phyloP scores from a whole-genome alignment of 1,140 invertebrate species.

The Varroa destructor region DNA sequence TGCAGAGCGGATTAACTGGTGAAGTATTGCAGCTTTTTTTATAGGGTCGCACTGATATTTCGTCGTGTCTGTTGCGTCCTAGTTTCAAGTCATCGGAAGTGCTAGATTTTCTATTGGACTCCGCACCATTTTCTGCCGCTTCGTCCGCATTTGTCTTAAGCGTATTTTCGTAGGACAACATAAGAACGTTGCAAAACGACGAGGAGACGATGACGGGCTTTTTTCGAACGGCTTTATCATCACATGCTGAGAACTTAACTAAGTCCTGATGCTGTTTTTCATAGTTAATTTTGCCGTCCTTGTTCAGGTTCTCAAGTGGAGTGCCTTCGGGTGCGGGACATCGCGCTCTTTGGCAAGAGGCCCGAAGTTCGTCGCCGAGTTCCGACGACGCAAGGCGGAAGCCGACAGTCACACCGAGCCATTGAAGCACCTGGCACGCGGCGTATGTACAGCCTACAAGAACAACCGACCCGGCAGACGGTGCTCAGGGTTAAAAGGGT shows the following conservation, averaged over 20 bases:
- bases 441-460: slow-evolving; percentile 24
- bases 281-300: too few species aligned
- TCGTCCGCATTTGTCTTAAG: too few species aligned
- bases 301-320: neutral
- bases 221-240: neutral
- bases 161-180: too few species aligned
- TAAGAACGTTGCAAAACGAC: too few species aligned
- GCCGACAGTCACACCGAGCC: slow-evolving; percentile 26
- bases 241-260: too few species aligned
- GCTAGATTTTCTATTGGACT: neutral
- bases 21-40: neutral
- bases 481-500: too few species aligned
- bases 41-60: neutral
- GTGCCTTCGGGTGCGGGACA: neutral
- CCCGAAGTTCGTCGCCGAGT: slow-evolving; percentile 18
- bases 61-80: neutral
- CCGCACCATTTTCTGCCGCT: too few species aligned
- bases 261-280: too few species aligned
- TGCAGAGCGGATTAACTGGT: neutral
- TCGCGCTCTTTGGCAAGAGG: slow-evolving; percentile 9
- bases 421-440: slow-evolving; percentile 27
- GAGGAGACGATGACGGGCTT: too few species aligned
- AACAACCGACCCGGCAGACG: neutral
- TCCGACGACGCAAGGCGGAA: slow-evolving; percentile 18
- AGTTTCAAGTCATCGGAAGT: neutral